Conservation (phyloP, 2,888 invertebrate genomes). For the Limnephilus rhombicus region DNA sequence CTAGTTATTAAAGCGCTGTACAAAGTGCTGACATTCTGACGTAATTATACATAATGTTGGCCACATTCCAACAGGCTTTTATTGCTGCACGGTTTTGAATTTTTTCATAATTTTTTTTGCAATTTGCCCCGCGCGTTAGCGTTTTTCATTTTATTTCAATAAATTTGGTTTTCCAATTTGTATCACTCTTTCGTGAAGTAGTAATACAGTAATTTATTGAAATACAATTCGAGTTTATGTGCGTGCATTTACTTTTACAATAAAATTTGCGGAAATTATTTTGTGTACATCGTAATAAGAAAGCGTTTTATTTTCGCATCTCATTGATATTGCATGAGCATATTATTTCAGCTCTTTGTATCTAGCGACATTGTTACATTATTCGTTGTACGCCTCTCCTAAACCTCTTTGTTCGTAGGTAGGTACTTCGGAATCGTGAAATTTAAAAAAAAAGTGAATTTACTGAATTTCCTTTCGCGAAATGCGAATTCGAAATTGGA, state of each 20-base stretch:
- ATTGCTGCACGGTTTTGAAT: not conserved
- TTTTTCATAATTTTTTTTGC: conserved; percentile 13
- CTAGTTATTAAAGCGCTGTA: conserved; percentile 2
- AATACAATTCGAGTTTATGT: not conserved
- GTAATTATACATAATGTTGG: conserved; percentile 32
- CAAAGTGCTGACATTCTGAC: conserved; percentile 24
- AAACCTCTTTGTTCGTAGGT: conserved; percentile 22
- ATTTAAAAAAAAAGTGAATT: not conserved
- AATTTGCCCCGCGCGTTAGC: not conserved
- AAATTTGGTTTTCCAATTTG: conserved; percentile 1
- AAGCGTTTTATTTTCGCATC: conserved; percentile 23
- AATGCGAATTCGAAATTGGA: not conserved
- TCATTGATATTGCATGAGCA: conserved; percentile 39
- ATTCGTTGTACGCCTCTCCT: conserved; percentile 10
- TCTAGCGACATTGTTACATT: conserved; percentile 42
- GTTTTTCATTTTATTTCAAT: conserved; percentile 14
- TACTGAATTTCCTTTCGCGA: conserved; percentile 8
- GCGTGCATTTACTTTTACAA: not conserved
- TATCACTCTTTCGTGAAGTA: not conserved
- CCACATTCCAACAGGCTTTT: conserved; percentile 26
- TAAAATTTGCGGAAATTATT: not conserved
- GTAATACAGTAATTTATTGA: not conserved
- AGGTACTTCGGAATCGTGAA: not conserved
- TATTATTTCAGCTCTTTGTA: conserved; percentile 38
- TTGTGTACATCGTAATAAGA: conserved; percentile 26